A percentile compares a stretch with the other conserved stretches of the same genome.
Evolutionary conservation across 2,113 vertebrate species (phyloP).

Genomic region (Tringa solitaria): DNA sequence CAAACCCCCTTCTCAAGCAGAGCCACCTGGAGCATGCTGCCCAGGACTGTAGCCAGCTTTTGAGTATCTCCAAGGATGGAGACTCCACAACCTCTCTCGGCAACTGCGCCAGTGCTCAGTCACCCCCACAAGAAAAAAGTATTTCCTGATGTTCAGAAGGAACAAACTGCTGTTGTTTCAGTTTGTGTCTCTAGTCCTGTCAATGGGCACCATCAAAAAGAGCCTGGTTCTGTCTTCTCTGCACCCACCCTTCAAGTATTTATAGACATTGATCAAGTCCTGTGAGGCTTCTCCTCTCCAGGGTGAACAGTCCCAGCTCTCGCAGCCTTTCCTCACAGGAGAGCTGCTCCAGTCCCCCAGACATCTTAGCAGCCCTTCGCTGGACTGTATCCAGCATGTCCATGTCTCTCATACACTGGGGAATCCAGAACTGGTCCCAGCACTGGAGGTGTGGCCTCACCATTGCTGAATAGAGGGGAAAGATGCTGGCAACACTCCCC

Average conservation of each 20-base stretch:
- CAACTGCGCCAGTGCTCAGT: background rate
- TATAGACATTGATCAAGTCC: background rate
- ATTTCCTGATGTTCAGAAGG: background rate
- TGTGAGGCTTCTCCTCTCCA: background rate
- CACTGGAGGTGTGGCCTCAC: background rate
- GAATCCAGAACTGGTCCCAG: background rate
- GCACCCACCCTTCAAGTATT: background rate
- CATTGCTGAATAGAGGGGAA: background rate
- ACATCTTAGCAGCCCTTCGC: background rate
- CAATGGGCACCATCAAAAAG: background rate
- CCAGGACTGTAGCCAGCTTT: background rate
- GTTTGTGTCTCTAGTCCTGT: background rate
- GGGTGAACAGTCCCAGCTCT: background rate
- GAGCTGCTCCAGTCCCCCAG: background rate
- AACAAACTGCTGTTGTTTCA: background rate
- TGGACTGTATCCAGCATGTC: background rate
- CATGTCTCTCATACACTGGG: background rate
- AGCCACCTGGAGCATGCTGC: background rate
- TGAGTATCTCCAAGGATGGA: background rate
- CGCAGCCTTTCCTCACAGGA: background rate
- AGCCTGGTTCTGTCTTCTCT: background rate
- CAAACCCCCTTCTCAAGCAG: background rate
- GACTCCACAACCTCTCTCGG: background rate
- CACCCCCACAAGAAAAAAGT: background rate
- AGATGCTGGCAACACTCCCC: background rate